A percentile compares a stretch with the other conserved stretches of the same genome.
These are phyloP conservation scores for Chiropotes sagulatus DNA, from an alignment of 2,797 vertebrate genomes.

Conservation along the genomic window DNA sequence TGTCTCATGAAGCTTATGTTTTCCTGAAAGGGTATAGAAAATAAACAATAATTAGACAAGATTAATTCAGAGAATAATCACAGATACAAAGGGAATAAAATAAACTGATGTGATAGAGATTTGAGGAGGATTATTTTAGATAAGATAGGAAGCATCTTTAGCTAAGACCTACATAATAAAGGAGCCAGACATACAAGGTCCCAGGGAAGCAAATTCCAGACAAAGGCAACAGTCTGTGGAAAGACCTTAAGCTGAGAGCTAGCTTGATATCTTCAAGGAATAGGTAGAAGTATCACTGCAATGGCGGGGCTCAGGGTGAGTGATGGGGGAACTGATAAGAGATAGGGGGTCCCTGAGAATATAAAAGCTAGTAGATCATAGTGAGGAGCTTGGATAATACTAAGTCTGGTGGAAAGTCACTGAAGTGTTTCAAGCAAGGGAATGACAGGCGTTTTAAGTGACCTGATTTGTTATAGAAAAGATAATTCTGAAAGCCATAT, in stretches of 20 bases:
- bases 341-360: not conserved
- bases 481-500: not conserved
- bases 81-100: not conserved
- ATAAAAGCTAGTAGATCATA: not conserved
- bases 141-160: not conserved
- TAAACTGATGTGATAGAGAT: not conserved
- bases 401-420: not conserved
- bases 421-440: not conserved
- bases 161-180: not conserved
- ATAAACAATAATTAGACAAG: conserved; percentile 6
- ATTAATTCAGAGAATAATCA: not conserved
- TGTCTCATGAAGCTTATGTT: not conserved
- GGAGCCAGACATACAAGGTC: not conserved
- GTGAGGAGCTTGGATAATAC: not conserved
- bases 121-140: not conserved
- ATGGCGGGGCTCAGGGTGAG: not conserved
- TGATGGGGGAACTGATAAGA: not conserved
- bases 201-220: not conserved
- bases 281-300: not conserved
- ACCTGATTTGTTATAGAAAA: not conserved
- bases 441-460: not conserved
- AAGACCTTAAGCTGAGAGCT: not conserved
- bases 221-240: not conserved
- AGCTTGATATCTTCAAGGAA: not conserved
- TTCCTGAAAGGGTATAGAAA: not conserved